phyloP scores from a whole-genome alignment of 2,113 vertebrate genomes.

The Oxyura jamaicensis region DNA sequence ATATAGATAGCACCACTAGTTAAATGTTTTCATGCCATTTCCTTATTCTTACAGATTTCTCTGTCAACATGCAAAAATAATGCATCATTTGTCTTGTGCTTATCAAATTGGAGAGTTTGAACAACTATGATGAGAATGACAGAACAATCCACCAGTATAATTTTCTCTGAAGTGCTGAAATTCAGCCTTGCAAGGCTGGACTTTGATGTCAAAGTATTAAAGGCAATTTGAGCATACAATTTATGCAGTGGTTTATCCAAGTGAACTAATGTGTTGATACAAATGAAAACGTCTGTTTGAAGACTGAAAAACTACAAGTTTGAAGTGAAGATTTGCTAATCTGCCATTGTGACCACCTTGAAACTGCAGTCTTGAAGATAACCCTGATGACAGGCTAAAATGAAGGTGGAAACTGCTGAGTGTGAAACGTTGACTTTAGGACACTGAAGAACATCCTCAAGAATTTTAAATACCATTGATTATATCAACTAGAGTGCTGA shows the following conservation, averaged over 20 bases:
- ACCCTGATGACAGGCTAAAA: not conserved
- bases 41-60: not conserved
- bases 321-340: not conserved
- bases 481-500: not conserved
- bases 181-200: not conserved
- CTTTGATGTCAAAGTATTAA: not conserved
- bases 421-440: not conserved
- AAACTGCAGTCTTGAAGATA: not conserved
- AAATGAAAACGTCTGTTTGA: not conserved
- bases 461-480: not conserved
- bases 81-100: not conserved
- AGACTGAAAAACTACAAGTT: not conserved
- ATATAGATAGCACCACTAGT: not conserved
- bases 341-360: not conserved
- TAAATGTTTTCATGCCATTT: not conserved
- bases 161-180: not conserved
- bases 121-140: not conserved
- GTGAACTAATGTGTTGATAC: not conserved
- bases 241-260: not conserved
- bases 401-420: not conserved
- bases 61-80: not conserved
- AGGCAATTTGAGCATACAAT: not conserved
- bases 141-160: not conserved
- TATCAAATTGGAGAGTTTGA: not conserved
- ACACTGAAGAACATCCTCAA: not conserved